A percentile compares a stretch with the other conserved stretches of the same genome.
These are phyloP conservation scores for Listrodromus nycthemerus DNA, from an alignment of 2,888 invertebrate genomes.

Conservation along the genomic window DNA sequence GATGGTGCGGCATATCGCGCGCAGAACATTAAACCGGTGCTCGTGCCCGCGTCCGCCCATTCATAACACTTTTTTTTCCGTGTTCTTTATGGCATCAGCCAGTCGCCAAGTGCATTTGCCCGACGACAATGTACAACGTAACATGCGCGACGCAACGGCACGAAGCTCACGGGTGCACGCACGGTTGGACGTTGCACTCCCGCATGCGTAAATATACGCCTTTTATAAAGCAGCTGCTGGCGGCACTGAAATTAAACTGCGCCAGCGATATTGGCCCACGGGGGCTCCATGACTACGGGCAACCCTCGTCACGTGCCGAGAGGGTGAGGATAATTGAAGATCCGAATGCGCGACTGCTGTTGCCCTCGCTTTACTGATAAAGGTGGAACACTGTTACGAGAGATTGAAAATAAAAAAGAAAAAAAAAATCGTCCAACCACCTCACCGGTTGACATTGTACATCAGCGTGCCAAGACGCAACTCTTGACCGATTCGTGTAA, in stretches of 20 bases:
- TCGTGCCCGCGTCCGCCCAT: slow-evolving; percentile 41
- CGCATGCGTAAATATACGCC: slow-evolving; percentile 43
- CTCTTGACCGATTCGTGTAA: no score
- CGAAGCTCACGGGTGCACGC: slow-evolving; percentile 22
- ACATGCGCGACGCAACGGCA: slow-evolving; percentile 31
- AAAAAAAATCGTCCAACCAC: not conserved
- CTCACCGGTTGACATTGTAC: slow-evolving; percentile 3
- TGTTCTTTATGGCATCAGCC: slow-evolving; percentile 57
- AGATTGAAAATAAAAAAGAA: slow-evolving; percentile 1
- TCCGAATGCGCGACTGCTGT: slow-evolving; percentile 23
- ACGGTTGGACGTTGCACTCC: not conserved
- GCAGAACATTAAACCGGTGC: slow-evolving; percentile 50
- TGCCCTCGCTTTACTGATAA: slow-evolving; percentile 15
- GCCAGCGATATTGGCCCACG: slow-evolving; percentile 34
- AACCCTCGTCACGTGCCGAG: slow-evolving; percentile 29
- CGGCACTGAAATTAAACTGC: slow-evolving; percentile 60
- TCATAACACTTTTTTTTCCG: slow-evolving; percentile 51
- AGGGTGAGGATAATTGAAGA: slow-evolving; percentile 19
- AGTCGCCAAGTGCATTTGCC: slow-evolving; percentile 59
- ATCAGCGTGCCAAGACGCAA: no score
- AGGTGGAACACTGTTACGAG: slow-evolving; percentile 10
- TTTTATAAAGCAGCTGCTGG: slow-evolving; percentile 56
- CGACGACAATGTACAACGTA: slow-evolving; percentile 49
- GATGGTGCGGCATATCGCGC: slow-evolving; percentile 12
- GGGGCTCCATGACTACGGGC: slow-evolving; percentile 1